Percentiles rank a stretch among this genome's conserved stretches.
phyloP scores from a whole-genome alignment of 2,888 invertebrate species.

The Phorcus lineatus region DNA sequence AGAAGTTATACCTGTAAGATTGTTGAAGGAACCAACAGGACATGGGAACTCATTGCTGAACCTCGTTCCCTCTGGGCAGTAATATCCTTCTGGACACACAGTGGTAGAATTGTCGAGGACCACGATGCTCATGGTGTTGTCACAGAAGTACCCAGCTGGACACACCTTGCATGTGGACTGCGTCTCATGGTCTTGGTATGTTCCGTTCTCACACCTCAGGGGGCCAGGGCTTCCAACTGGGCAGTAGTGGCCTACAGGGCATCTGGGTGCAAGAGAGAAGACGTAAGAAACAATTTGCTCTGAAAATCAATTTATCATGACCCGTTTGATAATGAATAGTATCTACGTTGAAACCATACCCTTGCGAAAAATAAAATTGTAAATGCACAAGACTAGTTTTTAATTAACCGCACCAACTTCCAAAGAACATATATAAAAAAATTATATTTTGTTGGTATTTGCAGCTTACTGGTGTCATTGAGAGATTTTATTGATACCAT shows the following conservation, averaged over 20 bases:
- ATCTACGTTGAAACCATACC: background rate
- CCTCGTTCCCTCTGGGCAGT: constrained; percentile 66
- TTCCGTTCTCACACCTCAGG: constrained; percentile 67
- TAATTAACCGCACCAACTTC: no score
- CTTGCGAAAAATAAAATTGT: no score
- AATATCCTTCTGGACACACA: constrained; percentile 65
- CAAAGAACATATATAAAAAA: no score
- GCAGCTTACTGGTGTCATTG: no score
- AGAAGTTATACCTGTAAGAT: constrained; percentile 59
- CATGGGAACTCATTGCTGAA: constrained; percentile 67
- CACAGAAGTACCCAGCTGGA: constrained; percentile 72
- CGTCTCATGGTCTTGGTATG: constrained; percentile 67
- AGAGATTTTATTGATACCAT: no score
- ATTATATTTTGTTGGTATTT: no score
- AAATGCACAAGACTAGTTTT: no score
- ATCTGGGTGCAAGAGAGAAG: constrained; percentile 50
- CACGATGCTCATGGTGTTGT: constrained; percentile 70
- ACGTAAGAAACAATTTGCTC: background rate
- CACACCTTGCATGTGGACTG: constrained; percentile 64
- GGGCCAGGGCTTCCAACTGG: constrained; percentile 60
- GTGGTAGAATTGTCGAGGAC: constrained; percentile 67
- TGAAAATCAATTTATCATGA: background rate
- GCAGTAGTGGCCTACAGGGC: constrained; percentile 72
- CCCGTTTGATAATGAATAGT: background rate
- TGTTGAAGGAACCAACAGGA: constrained; percentile 72